phyloP scores from a whole-genome alignment of 2,888 invertebrate genomes.

The Drosophila nr. perissopoda region DNA sequence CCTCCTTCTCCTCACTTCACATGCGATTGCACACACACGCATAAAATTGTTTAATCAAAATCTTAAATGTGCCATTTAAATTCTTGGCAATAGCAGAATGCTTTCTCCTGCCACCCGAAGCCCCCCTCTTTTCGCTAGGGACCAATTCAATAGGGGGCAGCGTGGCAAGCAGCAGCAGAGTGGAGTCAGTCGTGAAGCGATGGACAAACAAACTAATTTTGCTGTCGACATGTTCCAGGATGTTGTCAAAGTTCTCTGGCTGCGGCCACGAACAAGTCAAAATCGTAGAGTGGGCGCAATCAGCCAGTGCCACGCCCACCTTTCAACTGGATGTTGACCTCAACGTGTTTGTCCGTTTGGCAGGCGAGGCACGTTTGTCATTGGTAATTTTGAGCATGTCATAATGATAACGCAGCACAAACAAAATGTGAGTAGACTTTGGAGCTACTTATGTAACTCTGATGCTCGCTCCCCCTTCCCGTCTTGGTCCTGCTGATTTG shows the following conservation, averaged over 20 bases:
- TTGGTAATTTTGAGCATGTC: slow-evolving; percentile 81
- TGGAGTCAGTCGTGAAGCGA: slow-evolving; percentile 12
- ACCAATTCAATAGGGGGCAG: slow-evolving; percentile 20
- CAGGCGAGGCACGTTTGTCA: slow-evolving; percentile 76
- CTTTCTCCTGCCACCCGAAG: slow-evolving; percentile 16
- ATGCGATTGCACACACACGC: slow-evolving; percentile 41
- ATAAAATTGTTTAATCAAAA: slow-evolving; percentile 72
- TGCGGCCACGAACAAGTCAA: slow-evolving; percentile 11
- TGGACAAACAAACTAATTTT: slow-evolving; percentile 75
- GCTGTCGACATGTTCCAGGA: slow-evolving; percentile 58
- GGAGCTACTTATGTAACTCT: slow-evolving; percentile 3
- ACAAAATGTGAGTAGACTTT: slow-evolving; percentile 13
- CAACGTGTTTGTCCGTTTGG: slow-evolving; percentile 37
- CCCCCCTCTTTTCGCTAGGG: no score
- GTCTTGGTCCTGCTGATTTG: background rate
- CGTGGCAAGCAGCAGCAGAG: background rate
- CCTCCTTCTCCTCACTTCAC: background rate
- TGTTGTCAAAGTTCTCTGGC: slow-evolving; percentile 8
- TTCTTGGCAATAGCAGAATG: slow-evolving; percentile 50
- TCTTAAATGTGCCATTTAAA: slow-evolving; percentile 75
- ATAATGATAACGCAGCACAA: slow-evolving; percentile 72
- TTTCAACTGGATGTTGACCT: slow-evolving; percentile 44
- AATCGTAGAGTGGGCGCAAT: slow-evolving; percentile 50
- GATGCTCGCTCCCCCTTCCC: slow-evolving; percentile 8
- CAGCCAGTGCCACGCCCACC: slow-evolving; percentile 46